phyloP scores from a whole-genome alignment of 1,140 invertebrate genomes.

The Archivesica marissinica region DNA sequence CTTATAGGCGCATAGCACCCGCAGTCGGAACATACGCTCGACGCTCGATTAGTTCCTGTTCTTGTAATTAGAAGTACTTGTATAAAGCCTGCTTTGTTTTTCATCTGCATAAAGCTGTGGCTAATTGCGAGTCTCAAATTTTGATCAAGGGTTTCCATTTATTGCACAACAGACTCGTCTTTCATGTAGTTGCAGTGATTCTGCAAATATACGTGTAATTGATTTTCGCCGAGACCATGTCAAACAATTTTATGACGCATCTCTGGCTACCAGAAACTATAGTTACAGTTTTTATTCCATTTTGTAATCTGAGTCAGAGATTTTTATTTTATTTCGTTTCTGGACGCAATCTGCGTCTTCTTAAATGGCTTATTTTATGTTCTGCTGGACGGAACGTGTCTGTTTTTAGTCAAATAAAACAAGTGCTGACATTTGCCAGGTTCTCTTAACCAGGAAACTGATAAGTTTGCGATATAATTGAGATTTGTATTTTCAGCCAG shows the following conservation, averaged over 20 bases:
- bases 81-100: too few species aligned
- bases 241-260: neutral
- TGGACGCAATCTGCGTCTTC: neutral
- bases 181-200: too few species aligned
- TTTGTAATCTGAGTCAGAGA: constrained; percentile 8
- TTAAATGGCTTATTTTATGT: neutral
- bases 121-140: too few species aligned
- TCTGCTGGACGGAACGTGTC: neutral
- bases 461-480: constrained; percentile 14
- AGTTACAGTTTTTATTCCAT: neutral
- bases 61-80: too few species aligned
- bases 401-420: neutral
- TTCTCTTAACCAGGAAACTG: neutral
- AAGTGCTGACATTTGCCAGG: constrained; percentile 22
- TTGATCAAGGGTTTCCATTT: too few species aligned
- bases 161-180: too few species aligned
- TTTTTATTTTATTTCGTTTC: neutral
- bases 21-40: too few species aligned
- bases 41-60: too few species aligned
- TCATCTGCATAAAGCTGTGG: too few species aligned
- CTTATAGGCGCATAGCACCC: too few species aligned
- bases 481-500: too few species aligned
- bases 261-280: neutral
- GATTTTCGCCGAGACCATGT: neutral
- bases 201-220: too few species aligned